Percentiles rank a stretch among this genome's conserved stretches.
These are phyloP conservation scores for Shinisaurus crocodilurus DNA, from an alignment of 2,113 vertebrate species.

Conservation along the genomic window DNA sequence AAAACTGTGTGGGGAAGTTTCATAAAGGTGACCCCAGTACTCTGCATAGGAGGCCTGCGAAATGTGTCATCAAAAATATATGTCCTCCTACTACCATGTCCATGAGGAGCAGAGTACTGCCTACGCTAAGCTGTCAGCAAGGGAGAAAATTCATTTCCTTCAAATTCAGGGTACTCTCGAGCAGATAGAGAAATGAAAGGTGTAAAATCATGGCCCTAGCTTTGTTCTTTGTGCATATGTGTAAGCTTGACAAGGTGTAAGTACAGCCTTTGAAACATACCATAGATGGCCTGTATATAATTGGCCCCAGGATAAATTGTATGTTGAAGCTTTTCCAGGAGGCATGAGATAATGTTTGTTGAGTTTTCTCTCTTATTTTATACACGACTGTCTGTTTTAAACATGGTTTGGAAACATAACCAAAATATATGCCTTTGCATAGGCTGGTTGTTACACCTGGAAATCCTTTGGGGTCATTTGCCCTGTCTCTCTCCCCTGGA, in stretches of 20 bases:
- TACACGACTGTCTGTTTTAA: neutral
- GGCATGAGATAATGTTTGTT: neutral
- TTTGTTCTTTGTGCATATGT: conserved; percentile 39
- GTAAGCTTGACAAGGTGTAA: conserved; percentile 26
- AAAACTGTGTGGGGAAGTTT: conserved; percentile 24
- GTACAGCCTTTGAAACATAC: neutral
- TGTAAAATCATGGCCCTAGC: conserved; percentile 37
- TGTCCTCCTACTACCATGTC: neutral
- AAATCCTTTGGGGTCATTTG: neutral
- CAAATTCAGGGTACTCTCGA: conserved; percentile 39
- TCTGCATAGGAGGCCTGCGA: accelerated
- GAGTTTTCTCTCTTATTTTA: neutral
- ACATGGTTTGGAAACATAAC: neutral
- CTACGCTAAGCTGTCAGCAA: neutral
- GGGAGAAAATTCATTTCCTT: conserved; percentile 28
- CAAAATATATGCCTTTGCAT: neutral
- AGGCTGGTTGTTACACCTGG: neutral
- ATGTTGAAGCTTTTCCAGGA: neutral
- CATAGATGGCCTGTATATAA: neutral
- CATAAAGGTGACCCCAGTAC: conserved; percentile 29
- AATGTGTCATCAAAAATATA: conserved; percentile 24
- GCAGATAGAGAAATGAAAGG: conserved; percentile 42
- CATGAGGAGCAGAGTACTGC: neutral
- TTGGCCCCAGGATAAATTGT: neutral
- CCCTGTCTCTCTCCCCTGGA: no score